Evolutionary conservation across 2,113 vertebrate genomes (phyloP).

Genomic region (Coracopsis vasa): DNA sequence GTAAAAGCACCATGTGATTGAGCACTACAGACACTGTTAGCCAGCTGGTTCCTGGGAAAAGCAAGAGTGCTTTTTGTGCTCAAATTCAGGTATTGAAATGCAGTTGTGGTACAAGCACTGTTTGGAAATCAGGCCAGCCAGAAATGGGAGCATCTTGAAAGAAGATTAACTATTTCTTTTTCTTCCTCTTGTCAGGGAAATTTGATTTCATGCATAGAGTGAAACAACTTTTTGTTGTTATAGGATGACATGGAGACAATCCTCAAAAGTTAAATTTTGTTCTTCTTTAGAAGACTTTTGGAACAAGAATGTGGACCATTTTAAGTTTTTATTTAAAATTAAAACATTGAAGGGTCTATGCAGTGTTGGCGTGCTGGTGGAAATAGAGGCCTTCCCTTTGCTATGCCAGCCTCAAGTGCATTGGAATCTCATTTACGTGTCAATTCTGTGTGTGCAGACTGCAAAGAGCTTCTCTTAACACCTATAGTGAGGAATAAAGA

Average conservation of each 20-base stretch:
- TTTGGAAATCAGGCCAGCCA: background rate
- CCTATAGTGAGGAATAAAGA: background rate
- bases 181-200: background rate
- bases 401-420: background rate
- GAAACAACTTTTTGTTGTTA: background rate
- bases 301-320: background rate
- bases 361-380: background rate
- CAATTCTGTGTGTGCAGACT: background rate
- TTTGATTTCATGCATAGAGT: constrained; percentile 2
- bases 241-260: background rate
- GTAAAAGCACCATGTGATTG: background rate
- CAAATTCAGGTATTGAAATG: background rate
- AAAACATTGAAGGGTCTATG: background rate
- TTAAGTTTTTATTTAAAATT: constrained; percentile 3
- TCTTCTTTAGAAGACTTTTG: background rate
- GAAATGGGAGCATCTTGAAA: background rate
- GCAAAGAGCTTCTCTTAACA: background rate
- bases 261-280: background rate
- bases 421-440: background rate
- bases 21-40: background rate
- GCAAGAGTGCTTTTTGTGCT: background rate
- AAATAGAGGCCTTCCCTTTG: background rate
- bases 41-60: background rate
- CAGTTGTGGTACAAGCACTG: background rate
- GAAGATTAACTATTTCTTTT: background rate